A percentile compares a stretch with the other conserved stretches of the same genome.
Evolutionary conservation across 2,888 invertebrate genomes (phyloP).

Genomic region (Petrolisthes manimaculis): DNA sequence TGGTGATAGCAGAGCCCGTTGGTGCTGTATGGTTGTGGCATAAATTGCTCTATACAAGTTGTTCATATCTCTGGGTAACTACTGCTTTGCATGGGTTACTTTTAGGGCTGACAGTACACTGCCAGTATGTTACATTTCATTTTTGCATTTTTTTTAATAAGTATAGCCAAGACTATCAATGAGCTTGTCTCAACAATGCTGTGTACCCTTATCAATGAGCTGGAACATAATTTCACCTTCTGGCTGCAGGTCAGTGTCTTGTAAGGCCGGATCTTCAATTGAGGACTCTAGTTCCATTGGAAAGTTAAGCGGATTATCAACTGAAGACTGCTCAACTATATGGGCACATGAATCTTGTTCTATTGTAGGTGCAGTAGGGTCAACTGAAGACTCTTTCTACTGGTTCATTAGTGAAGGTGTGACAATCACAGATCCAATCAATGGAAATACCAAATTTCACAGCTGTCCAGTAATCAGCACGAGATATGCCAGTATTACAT

Average conservation of each 20-base stretch:
- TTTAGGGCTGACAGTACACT: conserved; percentile 16
- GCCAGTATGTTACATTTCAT: conserved; percentile 37
- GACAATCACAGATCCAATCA: conserved; percentile 22
- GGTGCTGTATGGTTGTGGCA: conserved; percentile 37
- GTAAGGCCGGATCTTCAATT: conserved; percentile 22
- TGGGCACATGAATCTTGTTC: not conserved
- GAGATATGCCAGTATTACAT: too few species aligned
- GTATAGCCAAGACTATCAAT: conserved; percentile 13
- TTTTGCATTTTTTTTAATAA: conserved; percentile 24
- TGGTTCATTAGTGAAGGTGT: conserved; percentile 19
- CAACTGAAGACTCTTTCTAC: too few species aligned
- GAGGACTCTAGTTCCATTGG: conserved; percentile 22
- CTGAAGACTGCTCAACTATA: not conserved
- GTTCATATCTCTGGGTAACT: conserved; percentile 24
- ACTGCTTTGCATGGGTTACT: conserved; percentile 26
- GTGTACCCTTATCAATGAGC: conserved; percentile 23
- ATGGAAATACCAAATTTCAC: conserved; percentile 31
- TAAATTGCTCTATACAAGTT: conserved; percentile 26
- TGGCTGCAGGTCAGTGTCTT: conserved; percentile 6
- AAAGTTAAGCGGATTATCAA: conserved; percentile 8
- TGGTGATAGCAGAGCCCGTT: conserved; percentile 42
- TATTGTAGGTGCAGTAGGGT: not conserved
- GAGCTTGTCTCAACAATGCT: conserved; percentile 31
- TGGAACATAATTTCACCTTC: conserved; percentile 33
- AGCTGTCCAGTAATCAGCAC: not conserved